These are phyloP conservation scores for Peromyscus nudipes DNA, from an alignment of 2,797 vertebrate species.

Conservation along the genomic window DNA sequence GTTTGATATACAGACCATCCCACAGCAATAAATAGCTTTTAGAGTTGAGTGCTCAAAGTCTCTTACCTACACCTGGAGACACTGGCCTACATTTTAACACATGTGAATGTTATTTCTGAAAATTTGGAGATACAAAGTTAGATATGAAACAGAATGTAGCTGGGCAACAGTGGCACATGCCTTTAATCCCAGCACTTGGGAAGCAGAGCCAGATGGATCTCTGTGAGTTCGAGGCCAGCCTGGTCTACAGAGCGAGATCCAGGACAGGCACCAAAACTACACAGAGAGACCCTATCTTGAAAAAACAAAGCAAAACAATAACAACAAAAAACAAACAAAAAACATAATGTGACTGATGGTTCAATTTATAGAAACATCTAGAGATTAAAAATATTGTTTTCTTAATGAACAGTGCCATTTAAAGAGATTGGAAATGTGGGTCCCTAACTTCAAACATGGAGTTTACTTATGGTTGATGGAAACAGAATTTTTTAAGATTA, in stretches of 20 bases:
- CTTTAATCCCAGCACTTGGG: too few relatives aligned
- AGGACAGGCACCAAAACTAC: too few relatives aligned
- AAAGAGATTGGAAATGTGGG: not conserved
- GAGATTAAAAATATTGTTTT: not conserved
- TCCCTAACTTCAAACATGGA: not conserved
- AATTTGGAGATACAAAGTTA: not conserved
- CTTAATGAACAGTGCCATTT: not conserved
- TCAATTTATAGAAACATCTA: not conserved
- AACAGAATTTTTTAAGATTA: not conserved
- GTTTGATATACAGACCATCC: too few relatives aligned
- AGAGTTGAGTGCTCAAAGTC: not conserved
- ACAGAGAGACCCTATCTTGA: too few relatives aligned
- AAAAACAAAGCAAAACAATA: too few relatives aligned
- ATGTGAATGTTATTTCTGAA: not conserved
- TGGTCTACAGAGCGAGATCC: too few relatives aligned
- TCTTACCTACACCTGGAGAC: too few relatives aligned
- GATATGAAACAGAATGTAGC: not conserved
- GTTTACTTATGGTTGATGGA: not conserved
- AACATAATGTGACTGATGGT: not conserved
- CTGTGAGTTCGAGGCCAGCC: too few relatives aligned
- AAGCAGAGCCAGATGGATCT: too few relatives aligned
- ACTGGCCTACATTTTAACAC: not conserved
- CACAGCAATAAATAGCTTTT: too few relatives aligned
- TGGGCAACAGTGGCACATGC: too few relatives aligned
- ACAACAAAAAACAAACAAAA: not conserved